Evolutionary conservation across 2,113 vertebrate species (phyloP), one percentile per base, ranked within the genome.

Genomic region (Lepus timidus): DNA sequence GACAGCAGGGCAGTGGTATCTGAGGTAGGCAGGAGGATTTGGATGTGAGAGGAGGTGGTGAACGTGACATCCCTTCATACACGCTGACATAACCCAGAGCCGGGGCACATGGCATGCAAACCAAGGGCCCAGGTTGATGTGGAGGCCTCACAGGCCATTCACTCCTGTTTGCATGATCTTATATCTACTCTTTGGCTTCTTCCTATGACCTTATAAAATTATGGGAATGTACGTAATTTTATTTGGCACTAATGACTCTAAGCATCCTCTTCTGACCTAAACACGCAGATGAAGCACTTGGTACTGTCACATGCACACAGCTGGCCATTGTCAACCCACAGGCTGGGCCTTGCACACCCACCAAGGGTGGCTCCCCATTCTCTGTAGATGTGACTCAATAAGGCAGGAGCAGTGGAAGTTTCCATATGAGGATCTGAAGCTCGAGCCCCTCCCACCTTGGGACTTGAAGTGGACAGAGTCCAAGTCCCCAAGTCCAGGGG

Each of bases 141-240:
- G 2, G 14, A 64, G 10, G n/a, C 4, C 36, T 51, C 22, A 10
- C 19, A 58, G 31, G 27, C 20, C 22, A 67, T 58, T 5, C 74
- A 2, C 61, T 90, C 83, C 76, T 83, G 3, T 36, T 83, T 55
- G 10, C 64, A 58, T 80, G 64, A 87, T 17, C n/a, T 82, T 52
- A 7, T 16, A 64, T 87, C 27, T 74, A 22, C 52, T 27, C 4
- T 71, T 52, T 71, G 67, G 4, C 44, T 92, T 61, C 44, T 80
- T 78, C 12, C 83, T 49, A 10, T 61, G 62, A 85, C 22, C 89
- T 92, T 9, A 64, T 89, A 84, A 79, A 89, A 78, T 82, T 25
- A 65, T 23, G 76, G 14, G 64, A 61, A 78, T 29, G 61, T 12
- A 44, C 58, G 23, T 70, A 58, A n/a, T 78, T 83, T 92, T 73